Base-by-base conservation (phyloP, 2,113 vertebrate genomes). In the Hyperopisus bebe region DNA sequence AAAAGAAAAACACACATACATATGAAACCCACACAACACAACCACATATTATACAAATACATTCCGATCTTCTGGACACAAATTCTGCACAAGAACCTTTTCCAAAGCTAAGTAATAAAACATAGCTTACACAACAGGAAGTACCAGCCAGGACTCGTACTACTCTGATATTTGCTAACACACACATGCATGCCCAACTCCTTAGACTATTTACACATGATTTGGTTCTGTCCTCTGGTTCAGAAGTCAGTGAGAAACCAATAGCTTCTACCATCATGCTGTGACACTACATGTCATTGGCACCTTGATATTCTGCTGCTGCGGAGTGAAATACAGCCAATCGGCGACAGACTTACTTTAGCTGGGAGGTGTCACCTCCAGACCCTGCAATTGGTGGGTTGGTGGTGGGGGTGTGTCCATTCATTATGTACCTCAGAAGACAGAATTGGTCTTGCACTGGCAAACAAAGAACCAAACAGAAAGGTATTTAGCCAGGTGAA, bases 371-470 rank as follows among this genome's bases (percentile, higher is more conserved):
- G 91, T 91, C 92, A 51, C 93, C 91, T 84, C 90, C 39, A n/a
- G 94, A 94, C 89, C 91, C 74, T 5, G 90, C 91, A 0, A n/a
- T n/a, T n/a, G n/a, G n/a, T n/a, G 93, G 91, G 88, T 93, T 89
- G 51, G 93, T 85, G 17, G 94, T 91, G 89, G 90, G 5, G 11
- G 92, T 91, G 35, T 92, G 93, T 35, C 95, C 95, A 77, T 95
- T 95, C 95, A 96, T 96, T 90, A 88, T 95, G 89, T 46, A 92
- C 91, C 89, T 93, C 91, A 90, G 87, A 4, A 85, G 77, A 86
- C 82, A 10, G 58, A 90, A 11, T 91, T 91, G 17, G 91, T 91
- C 94, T 94, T 66, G 92, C 17, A 92, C 27, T 88, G 55, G n/a
- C 3, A 53, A 85, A 27, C 11, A 91, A 42, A 13, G 35, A 27